Percentiles rank a stretch among this genome's conserved stretches.
These are phyloP conservation scores for Hemiscyllium ocellatum DNA, from an alignment of 2,113 vertebrate genomes.

Conservation along the genomic window DNA sequence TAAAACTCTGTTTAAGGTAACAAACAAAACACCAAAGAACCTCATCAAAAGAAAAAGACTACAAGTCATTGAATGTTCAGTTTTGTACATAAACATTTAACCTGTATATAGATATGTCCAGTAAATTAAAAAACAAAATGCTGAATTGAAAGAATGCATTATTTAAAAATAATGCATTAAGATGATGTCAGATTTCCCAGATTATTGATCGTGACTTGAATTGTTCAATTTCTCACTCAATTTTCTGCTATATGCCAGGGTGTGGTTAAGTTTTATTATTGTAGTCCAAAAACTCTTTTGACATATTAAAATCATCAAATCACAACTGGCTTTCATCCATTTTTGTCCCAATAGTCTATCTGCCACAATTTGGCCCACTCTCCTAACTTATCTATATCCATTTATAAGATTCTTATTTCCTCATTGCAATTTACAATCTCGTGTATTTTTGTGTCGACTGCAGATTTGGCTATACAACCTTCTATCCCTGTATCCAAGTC, in stretches of 20 bases:
- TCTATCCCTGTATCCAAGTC: no score
- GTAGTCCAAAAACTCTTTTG: background rate
- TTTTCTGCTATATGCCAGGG: background rate
- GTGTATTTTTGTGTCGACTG: no score
- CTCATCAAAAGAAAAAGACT: background rate
- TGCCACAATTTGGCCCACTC: no score
- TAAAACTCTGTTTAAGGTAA: conserved; percentile 54
- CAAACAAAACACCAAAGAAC: background rate
- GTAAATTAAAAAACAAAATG: background rate
- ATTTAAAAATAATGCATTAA: background rate
- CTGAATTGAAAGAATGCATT: background rate
- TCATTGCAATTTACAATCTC: no score
- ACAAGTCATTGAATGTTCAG: background rate
- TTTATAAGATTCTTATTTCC: no score
- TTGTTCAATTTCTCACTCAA: background rate
- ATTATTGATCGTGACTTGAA: background rate
- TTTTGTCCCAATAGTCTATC: background rate
- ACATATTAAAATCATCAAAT: background rate
- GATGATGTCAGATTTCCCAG: background rate
- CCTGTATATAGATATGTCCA: no score
- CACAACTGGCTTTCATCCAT: background rate
- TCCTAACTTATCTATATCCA: no score
- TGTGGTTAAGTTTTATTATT: background rate
- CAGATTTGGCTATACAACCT: no score
- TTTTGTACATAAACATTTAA: background rate